phyloP scores from a whole-genome alignment of 2,888 invertebrate genomes.

The Nesidiocoris tenuis region DNA sequence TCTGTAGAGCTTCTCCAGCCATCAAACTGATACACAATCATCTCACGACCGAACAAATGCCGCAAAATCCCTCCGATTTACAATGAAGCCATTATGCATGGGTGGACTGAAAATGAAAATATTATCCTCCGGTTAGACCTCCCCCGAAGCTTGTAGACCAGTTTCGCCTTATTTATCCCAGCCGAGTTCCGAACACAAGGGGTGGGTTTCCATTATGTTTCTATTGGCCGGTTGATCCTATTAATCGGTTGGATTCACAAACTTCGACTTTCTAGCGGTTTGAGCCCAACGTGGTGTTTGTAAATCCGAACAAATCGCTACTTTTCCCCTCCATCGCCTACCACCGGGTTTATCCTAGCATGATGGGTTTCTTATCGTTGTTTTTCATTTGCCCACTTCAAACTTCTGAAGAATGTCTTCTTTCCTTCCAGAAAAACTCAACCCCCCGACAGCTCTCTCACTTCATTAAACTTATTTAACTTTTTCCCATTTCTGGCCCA shows the following conservation, averaged over 20 bases:
- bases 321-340: neutral
- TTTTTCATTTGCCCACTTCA: neutral
- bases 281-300: neutral
- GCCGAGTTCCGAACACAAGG: neutral
- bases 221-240: slow-evolving; percentile 5
- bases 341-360: neutral
- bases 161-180: neutral
- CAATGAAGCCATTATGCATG: no score
- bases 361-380: neutral
- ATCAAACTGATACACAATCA: no score
- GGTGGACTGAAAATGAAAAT: no score
- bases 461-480: slow-evolving; percentile 3
- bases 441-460: neutral
- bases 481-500: neutral
- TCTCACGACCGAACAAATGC: no score
- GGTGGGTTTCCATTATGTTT: neutral
- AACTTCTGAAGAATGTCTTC: neutral
- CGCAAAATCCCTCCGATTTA: no score
- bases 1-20: no score
- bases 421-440: neutral
- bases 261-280: neutral
- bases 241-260: slow-evolving; percentile 11
- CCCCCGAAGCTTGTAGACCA: neutral
- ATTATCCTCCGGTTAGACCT: no score
- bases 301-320: neutral